phyloP scores from a whole-genome alignment of 2,797 vertebrate genomes.

The Taeniopygia guttata region DNA sequence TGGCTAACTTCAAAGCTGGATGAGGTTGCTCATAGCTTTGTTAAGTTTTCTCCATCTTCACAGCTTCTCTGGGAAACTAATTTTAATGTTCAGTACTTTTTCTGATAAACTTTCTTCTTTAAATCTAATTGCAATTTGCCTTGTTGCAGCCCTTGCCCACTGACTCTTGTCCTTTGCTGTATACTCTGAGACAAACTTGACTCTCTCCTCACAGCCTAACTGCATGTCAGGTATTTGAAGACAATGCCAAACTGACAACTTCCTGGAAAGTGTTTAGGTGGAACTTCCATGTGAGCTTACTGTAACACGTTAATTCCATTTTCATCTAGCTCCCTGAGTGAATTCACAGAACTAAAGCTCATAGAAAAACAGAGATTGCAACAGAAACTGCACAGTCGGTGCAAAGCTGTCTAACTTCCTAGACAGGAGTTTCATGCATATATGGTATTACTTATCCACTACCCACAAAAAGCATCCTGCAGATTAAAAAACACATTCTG shows the following conservation, averaged over 20 bases:
- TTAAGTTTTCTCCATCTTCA: neutral
- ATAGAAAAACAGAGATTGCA: neutral
- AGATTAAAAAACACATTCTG: neutral
- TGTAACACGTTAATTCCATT: neutral
- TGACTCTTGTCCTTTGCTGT: neutral
- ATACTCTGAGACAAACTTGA: neutral
- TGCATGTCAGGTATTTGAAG: neutral
- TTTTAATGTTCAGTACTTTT: neutral
- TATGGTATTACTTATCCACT: neutral
- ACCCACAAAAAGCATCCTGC: neutral
- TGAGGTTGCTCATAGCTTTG: neutral
- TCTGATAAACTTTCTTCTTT: neutral
- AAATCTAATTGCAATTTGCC: neutral
- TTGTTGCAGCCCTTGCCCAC: neutral
- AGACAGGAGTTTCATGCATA: neutral
- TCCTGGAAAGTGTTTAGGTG: neutral
- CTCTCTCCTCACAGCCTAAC: neutral
- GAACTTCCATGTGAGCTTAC: neutral
- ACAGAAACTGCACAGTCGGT: neutral
- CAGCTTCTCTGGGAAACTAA: neutral
- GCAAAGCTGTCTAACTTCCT: neutral
- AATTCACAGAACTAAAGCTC: neutral
- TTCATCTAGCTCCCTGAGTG: neutral
- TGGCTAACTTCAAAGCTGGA: neutral
- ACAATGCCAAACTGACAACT: neutral